These are phyloP conservation scores for Zaprionus africanus DNA, from an alignment of 1,140 invertebrate genomes.

Conservation along the genomic window DNA sequence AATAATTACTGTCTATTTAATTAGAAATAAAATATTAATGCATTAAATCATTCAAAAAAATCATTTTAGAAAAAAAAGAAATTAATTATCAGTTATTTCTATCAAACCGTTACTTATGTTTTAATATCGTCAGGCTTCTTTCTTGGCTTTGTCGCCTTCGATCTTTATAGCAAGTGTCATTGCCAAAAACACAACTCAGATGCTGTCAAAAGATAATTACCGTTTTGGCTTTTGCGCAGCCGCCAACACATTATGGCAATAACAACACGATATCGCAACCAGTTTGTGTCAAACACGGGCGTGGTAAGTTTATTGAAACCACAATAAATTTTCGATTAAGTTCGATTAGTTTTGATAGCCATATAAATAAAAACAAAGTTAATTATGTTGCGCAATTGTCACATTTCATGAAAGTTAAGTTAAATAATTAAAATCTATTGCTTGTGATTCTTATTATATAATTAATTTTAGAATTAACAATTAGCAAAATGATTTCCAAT, in stretches of 20 bases:
- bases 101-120: too few relatives aligned
- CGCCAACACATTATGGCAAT: slow-evolving; percentile 33
- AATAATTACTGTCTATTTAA: too few relatives aligned
- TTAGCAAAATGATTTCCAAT: not conserved
- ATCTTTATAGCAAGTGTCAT: slow-evolving; percentile 61
- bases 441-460: too few relatives aligned
- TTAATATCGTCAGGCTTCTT: not conserved
- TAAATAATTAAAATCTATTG: too few relatives aligned
- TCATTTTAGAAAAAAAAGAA: too few relatives aligned
- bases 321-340: slow-evolving; percentile 26
- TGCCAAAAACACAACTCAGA: slow-evolving; percentile 76
- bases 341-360: slow-evolving; percentile 3
- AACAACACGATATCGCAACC: slow-evolving; percentile 43
- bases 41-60: too few relatives aligned
- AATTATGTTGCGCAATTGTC: not conserved
- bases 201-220: slow-evolving; percentile 82
- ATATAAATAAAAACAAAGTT: not conserved
- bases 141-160: slow-evolving; percentile 51
- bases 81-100: too few relatives aligned
- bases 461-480: too few relatives aligned
- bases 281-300: slow-evolving; percentile 35
- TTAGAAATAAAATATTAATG: too few relatives aligned
- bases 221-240: slow-evolving; percentile 58
- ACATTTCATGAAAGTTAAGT: too few relatives aligned
- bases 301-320: slow-evolving; percentile 28